These are phyloP conservation scores for Epizoanthus rinbou DNA, from an alignment of 92 coral and sea anemone species.

Conservation along the genomic window DNA sequence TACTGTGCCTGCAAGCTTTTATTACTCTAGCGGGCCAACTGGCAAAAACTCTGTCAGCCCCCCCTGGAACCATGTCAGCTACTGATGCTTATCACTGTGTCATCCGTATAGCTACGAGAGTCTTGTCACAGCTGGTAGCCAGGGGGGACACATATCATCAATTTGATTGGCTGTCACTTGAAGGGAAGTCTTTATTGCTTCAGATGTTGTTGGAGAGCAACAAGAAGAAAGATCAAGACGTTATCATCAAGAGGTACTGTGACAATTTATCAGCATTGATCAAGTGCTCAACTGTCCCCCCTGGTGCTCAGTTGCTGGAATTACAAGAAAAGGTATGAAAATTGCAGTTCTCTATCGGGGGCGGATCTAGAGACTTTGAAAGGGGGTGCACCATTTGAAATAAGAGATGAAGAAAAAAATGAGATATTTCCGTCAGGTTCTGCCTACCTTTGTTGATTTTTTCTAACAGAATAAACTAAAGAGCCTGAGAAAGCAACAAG, in stretches of 20 bases:
- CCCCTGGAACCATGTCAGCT: conserved; percentile 67
- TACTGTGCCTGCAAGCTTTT: conserved; percentile 83
- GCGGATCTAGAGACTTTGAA: too few species aligned
- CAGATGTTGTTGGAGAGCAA: conserved; percentile 65
- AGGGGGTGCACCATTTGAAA: too few species aligned
- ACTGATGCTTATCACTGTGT: conserved; percentile 52
- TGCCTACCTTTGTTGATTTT: too few species aligned
- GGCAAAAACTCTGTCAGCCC: conserved; percentile 29
- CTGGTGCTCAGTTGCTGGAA: conserved; percentile 81
- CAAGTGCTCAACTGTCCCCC: conserved; percentile 81
- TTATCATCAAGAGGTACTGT: conserved; percentile 65
- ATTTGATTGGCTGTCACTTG: conserved; percentile 78
- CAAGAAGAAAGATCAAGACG: conserved; percentile 30
- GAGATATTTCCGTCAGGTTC: too few species aligned
- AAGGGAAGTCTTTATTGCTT: conserved; percentile 78
- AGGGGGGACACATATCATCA: conserved; percentile 90
- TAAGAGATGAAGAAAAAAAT: too few species aligned
- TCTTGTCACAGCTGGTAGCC: conserved; percentile 69
- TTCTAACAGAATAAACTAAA: too few species aligned
- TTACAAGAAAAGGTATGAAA: conserved; percentile 89
- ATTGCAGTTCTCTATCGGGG: background rate
- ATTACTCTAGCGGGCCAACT: conserved; percentile 65
- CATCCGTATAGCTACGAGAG: conserved; percentile 55
- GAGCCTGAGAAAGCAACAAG: too few species aligned
- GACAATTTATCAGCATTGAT: conserved; percentile 87